Conservation (phyloP, 2,113 vertebrate species). For the Gymnobelideus leadbeateri region DNA sequence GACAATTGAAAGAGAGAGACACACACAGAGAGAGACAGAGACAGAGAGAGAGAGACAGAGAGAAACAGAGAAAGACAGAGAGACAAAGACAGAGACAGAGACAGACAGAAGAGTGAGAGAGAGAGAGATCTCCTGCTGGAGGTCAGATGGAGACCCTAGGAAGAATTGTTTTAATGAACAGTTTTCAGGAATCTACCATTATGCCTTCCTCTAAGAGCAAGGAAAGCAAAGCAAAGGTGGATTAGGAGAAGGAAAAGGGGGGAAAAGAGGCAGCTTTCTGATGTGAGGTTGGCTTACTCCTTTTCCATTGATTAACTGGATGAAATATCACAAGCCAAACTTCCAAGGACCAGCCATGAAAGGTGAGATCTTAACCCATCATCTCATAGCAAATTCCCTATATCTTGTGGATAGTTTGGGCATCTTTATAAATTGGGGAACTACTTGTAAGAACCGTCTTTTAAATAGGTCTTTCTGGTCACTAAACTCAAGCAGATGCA, state of each 20-base stretch:
- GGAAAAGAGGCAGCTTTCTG: constrained; percentile 22
- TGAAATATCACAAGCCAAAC: constrained; percentile 44
- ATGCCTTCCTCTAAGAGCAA: constrained; percentile 49
- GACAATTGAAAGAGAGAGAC: constrained; percentile 23
- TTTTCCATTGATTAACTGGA: constrained; percentile 61
- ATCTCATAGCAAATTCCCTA: not conserved
- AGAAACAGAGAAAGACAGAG: too few species aligned
- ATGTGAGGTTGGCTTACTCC: not conserved
- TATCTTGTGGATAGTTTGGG: constrained; percentile 3
- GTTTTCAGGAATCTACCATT: constrained; percentile 50
- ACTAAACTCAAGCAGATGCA: constrained; percentile 53
- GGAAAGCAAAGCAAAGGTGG: constrained; percentile 27
- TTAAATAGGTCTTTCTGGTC: constrained; percentile 41
- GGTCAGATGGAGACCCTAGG: constrained; percentile 62
- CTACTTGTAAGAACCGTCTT: constrained; percentile 30
- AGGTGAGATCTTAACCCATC: constrained; percentile 82
- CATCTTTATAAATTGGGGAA: not conserved
- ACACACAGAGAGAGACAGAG: too few species aligned
- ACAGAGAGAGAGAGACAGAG: too few species aligned
- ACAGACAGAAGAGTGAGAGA: too few species aligned
- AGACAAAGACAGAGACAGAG: too few species aligned
- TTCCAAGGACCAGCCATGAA: constrained; percentile 81
- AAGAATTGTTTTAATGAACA: constrained; percentile 60
- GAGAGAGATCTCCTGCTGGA: constrained; percentile 44
- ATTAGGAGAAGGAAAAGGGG: not conserved